Base-by-base conservation (phyloP, 2,888 invertebrate species). In the Lasioglossum oenotherae region DNA sequence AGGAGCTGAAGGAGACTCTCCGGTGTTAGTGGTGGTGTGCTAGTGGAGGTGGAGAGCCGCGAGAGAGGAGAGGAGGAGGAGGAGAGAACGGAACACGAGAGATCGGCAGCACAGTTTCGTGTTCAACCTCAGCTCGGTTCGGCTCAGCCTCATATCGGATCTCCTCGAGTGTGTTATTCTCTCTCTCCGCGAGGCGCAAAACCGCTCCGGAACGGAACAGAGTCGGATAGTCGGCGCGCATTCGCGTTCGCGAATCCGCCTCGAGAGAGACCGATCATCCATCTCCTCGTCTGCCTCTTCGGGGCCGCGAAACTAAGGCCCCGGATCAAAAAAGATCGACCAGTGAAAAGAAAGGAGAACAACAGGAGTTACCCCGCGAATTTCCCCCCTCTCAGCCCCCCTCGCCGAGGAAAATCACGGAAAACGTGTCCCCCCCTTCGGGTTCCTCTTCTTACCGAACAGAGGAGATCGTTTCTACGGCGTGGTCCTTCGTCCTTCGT, bases 81-180 rank as follows among this genome's bases (percentile, higher is more conserved):
- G 88, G 89, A 90, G 91, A 93, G 93, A 92, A 91, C 90, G 91
- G 92, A 92, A 92, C 91, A 91, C 92, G 92, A 93, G 93, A 93
- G 93, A 93, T 93, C 93, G 93, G 93, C 93, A 91, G 93, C 93
- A 93, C 93, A 93, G 93, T 93, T 93, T 93, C 92, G 92, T 93
- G 92, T 89, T 92, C 90, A 90, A 90, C 67, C 88, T 91, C 90
- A 91, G 89, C 92, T 92, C 88, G 88, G 89, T 89, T 91, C 89
- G 89, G 91, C 91, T 91, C 92, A 83, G 91, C 88, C 83, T 85
- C 90, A 81, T 91, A 90, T 90, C 89, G 91, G 84, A 76, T 74
- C 83, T 49, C 81, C 86, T 85, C 90, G 85, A 78, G 44, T 67
- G 19, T 31, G 31, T 64, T 64, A 27, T 31, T 31, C 64, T 81